A percentile compares a stretch with the other conserved stretches of the same genome.
Evolutionary conservation across 2,113 vertebrate genomes (phyloP).

Genomic region (Channa maculata): DNA sequence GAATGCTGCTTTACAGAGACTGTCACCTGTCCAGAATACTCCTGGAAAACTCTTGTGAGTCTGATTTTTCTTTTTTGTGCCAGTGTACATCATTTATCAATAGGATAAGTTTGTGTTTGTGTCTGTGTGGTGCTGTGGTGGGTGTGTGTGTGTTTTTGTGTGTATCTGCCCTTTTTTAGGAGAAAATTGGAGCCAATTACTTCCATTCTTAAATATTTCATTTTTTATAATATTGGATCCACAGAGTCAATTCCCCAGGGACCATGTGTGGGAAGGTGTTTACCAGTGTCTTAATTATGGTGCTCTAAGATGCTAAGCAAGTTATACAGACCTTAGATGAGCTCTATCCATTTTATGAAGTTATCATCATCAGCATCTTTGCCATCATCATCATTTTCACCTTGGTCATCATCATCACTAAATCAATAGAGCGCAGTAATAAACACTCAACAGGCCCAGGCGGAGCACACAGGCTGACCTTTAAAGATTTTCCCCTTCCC

Average conservation of each 20-base stretch:
- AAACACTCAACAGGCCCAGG: conserved; percentile 81
- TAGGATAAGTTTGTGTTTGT: background rate
- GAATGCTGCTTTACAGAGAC: conserved; percentile 86
- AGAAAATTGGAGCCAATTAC: background rate
- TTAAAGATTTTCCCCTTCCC: conserved; percentile 82
- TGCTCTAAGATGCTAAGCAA: conserved; percentile 47
- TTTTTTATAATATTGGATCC: conserved; percentile 11
- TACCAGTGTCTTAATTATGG: conserved; percentile 58
- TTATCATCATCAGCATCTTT: conserved; percentile 79
- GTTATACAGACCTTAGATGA: conserved; percentile 59
- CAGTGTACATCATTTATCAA: too few species aligned
- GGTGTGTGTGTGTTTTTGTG: background rate
- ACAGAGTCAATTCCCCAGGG: background rate
- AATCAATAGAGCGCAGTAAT: conserved; percentile 84
- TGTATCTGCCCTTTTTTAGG: background rate
- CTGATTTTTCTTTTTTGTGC: background rate
- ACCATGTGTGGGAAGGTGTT: conserved; percentile 40
- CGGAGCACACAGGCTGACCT: conserved; percentile 81
- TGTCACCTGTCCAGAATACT: conserved; percentile 90
- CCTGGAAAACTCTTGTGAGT: conserved; percentile 90
- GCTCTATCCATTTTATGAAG: conserved; percentile 75
- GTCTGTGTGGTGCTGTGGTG: background rate
- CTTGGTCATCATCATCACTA: conserved; percentile 81
- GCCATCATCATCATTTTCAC: conserved; percentile 80
- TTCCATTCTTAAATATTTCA: conserved; percentile 23